phyloP scores from a whole-genome alignment of 2,797 vertebrate species.

The Acrossocheilus wenchowensis region DNA sequence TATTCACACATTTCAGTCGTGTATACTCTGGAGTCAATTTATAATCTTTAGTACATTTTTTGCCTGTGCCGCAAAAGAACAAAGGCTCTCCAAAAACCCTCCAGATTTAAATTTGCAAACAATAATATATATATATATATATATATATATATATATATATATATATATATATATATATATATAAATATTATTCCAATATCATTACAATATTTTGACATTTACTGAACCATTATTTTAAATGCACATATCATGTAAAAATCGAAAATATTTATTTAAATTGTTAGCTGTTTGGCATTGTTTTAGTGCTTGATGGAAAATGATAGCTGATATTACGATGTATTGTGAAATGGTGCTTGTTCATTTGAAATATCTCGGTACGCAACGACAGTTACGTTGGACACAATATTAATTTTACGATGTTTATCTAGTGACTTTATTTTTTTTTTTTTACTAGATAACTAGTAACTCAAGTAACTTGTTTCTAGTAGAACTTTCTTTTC shows the following conservation, averaged over 20 bases:
- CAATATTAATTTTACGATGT: background rate
- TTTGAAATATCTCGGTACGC: background rate
- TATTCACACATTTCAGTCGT: background rate
- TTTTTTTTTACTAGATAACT: background rate
- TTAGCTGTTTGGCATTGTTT: background rate
- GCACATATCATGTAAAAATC: background rate
- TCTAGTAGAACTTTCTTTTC: background rate
- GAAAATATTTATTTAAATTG: background rate
- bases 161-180: background rate
- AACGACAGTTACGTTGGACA: background rate
- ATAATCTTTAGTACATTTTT: background rate
- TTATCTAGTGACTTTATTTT: background rate
- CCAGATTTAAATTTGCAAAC: background rate
- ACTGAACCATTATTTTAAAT: background rate
- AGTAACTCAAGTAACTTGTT: background rate
- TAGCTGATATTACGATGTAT: background rate
- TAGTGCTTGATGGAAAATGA: background rate
- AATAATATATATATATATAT: background rate
- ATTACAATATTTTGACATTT: background rate
- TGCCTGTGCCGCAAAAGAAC: constrained; percentile 9
- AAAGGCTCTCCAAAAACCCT: constrained; percentile 20
- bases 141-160: background rate
- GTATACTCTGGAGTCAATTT: background rate
- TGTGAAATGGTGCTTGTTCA: background rate
- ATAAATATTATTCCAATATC: background rate